Conservation (phyloP, 2,797 vertebrate genomes). For the Macrochelys suwanniensis region DNA sequence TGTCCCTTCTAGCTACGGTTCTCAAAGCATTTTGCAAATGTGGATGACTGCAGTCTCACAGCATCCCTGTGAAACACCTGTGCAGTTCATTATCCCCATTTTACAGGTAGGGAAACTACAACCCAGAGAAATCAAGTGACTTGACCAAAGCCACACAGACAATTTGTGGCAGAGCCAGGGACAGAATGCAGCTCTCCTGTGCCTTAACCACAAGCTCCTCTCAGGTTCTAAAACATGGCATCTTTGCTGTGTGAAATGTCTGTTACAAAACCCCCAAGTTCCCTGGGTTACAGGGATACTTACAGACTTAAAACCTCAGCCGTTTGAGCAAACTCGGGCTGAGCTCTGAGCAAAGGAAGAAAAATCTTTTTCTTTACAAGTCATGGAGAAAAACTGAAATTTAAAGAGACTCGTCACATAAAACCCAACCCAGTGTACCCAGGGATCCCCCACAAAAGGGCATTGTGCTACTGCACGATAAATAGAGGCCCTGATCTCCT, state of each 20-base stretch:
- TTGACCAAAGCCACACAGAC: not conserved
- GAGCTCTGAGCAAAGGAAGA: constrained; percentile 51
- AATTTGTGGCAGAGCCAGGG: not conserved
- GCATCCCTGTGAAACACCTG: not conserved
- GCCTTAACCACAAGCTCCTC: not conserved
- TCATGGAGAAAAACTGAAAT: not conserved
- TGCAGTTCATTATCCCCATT: not conserved
- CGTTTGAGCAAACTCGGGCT: not conserved
- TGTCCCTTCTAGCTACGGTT: constrained; percentile 38
- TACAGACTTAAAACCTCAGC: constrained; percentile 32
- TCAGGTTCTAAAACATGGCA: not conserved
- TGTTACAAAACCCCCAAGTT: not conserved
- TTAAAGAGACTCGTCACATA: constrained; percentile 69
- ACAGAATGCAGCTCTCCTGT: not conserved
- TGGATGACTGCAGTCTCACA: not conserved
- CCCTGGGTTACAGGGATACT: constrained; percentile 28
- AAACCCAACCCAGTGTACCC: constrained; percentile 16
- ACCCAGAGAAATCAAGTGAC: not conserved
- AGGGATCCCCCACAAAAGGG: constrained; percentile 14
- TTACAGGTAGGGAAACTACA: not conserved
- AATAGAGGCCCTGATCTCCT: constrained; percentile 27
- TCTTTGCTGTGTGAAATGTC: constrained; percentile 10
- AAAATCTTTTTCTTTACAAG: constrained; percentile 57
- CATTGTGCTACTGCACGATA: constrained; percentile 51
- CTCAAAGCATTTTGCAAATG: not conserved